Conservation (phyloP, 2,113 vertebrate species). For the Myrmophylax atrothorax region DNA sequence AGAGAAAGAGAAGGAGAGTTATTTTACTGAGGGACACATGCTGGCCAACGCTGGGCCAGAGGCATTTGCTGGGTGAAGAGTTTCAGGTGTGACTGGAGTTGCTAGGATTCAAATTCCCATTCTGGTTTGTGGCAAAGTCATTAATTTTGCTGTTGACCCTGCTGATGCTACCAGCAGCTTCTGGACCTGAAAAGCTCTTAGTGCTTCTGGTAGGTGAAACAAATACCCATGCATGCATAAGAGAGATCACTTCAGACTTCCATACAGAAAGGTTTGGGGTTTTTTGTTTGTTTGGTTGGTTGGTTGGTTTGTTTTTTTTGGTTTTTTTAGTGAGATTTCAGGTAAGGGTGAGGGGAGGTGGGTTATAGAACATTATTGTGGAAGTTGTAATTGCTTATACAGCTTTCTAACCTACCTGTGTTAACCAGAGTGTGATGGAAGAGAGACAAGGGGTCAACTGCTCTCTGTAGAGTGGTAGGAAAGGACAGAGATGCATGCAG, state of each 20-base stretch:
- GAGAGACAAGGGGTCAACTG: background rate
- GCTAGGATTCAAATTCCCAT: background rate
- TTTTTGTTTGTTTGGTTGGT: background rate
- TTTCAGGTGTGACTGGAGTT: background rate
- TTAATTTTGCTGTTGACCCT: background rate
- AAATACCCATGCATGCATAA: background rate
- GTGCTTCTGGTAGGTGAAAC: background rate
- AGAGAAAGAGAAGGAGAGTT: background rate
- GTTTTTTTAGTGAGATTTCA: background rate
- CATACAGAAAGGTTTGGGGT: background rate
- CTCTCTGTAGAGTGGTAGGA: background rate
- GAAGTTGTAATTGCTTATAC: background rate
- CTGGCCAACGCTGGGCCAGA: background rate
- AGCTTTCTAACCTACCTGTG: background rate
- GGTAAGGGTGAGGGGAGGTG: background rate
- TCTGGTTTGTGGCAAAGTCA: background rate
- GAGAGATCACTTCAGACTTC: background rate
- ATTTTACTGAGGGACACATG: background rate
- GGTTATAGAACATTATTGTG: background rate
- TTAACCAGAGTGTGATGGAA: background rate
- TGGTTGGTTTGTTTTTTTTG: background rate
- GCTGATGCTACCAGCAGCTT: background rate
- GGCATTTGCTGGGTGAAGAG: background rate
- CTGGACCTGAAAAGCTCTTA: background rate
- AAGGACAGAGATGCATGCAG: background rate